A percentile compares a stretch with the other conserved stretches of the same genome.
Conservation (phyloP, 2,797 vertebrate genomes). For the Taenioides sp. region DNA sequence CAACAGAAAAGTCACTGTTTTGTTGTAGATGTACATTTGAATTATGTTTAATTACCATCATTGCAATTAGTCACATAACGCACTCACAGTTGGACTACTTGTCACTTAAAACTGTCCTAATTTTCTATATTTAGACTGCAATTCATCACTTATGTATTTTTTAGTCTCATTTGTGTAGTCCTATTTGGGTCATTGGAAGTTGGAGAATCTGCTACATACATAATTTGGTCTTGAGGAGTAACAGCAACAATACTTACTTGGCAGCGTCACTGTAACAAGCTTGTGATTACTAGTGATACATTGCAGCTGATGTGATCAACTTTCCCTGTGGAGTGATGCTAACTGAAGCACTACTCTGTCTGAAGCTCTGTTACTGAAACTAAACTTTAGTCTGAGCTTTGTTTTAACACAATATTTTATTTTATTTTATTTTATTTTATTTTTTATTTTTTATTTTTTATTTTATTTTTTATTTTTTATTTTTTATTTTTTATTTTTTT, state of each 20-base stretch:
- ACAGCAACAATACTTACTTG: background rate
- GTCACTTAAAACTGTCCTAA: conserved; percentile 3
- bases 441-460: too few relatives aligned
- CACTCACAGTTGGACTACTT: conserved; percentile 4
- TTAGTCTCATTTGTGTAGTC: background rate
- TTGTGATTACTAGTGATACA: too few relatives aligned
- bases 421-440: too few relatives aligned
- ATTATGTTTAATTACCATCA: background rate
- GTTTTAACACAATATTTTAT: too few relatives aligned
- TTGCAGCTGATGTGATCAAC: too few relatives aligned
- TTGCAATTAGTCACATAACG: background rate
- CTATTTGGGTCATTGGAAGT: background rate
- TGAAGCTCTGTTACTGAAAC: too few relatives aligned
- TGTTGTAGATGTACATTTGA: background rate
- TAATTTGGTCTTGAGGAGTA: background rate
- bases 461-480: too few relatives aligned
- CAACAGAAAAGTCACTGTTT: background rate
- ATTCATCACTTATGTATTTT: background rate
- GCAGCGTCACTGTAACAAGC: background rate
- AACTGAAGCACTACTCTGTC: too few relatives aligned
- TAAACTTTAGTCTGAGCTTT: too few relatives aligned
- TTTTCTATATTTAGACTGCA: background rate
- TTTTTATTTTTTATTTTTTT: too few relatives aligned
- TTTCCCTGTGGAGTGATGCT: too few relatives aligned
- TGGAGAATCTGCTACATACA: background rate